A percentile compares a stretch with the other conserved stretches of the same genome.
These are phyloP conservation scores for Oryzias dopingdopingensis DNA, from an alignment of 2,797 vertebrate species.

Conservation along the genomic window DNA sequence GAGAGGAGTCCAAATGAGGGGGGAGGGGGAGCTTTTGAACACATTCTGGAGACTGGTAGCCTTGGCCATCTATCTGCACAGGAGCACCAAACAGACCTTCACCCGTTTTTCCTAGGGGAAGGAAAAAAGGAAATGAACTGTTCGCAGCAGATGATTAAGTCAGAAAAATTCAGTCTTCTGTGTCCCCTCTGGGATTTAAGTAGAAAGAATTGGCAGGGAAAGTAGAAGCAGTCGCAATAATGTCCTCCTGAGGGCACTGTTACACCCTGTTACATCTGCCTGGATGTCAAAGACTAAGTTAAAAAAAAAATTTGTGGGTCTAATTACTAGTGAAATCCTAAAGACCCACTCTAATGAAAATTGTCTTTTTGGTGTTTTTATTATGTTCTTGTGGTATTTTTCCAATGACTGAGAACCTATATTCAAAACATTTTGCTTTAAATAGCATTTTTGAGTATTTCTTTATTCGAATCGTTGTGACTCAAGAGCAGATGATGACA, in stretches of 20 bases:
- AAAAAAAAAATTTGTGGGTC: not conserved
- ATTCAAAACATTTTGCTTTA: too few relatives aligned
- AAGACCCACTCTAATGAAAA: too few relatives aligned
- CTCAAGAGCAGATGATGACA: too few relatives aligned
- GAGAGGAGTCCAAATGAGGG: conserved; percentile 67
- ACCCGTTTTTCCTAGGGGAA: conserved; percentile 76
- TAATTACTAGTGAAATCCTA: conserved; percentile 7
- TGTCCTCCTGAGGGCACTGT: conserved; percentile 42
- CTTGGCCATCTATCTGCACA: conserved; percentile 52
- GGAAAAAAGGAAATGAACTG: not conserved
- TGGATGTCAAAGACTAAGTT: conserved; percentile 25
- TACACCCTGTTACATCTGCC: conserved; percentile 13
- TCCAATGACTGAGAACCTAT: too few relatives aligned
- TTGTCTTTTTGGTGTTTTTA: too few relatives aligned
- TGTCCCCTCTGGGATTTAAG: not conserved
- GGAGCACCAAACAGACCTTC: conserved; percentile 69
- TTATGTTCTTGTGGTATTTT: too few relatives aligned
- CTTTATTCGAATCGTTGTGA: too few relatives aligned
- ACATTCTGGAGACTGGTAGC: conserved; percentile 17
- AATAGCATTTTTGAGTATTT: too few relatives aligned
- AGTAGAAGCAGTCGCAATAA: conserved; percentile 10
- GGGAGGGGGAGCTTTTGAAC: conserved; percentile 41
- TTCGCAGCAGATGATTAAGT: not conserved
- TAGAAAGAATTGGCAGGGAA: not conserved
- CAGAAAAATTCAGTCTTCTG: not conserved